Evolutionary conservation across 1,140 invertebrate genomes (phyloP).

Genomic region (Ceratosolen solmsi): DNA sequence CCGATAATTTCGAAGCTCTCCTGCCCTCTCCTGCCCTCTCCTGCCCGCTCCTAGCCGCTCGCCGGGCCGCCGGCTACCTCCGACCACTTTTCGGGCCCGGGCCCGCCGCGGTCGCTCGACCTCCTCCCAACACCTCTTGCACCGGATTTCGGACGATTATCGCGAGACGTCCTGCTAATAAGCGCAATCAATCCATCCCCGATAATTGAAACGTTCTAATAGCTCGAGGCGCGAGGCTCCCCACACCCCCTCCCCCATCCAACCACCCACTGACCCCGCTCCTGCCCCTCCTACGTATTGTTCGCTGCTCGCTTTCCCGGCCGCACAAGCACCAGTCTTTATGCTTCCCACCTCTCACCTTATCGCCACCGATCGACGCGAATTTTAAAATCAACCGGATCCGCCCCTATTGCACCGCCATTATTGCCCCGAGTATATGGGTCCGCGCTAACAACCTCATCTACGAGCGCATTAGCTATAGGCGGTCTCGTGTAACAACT

Average conservation of each 20-base stretch:
- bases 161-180: not conserved
- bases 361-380: not conserved
- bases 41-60: not conserved
- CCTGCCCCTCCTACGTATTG: no score
- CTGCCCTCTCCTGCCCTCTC: not conserved
- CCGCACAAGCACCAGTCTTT: not conserved
- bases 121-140: not conserved
- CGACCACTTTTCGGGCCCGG: not conserved
- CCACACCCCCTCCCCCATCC: no score
- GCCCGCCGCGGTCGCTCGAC: not conserved
- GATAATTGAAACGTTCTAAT: not conserved
- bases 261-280: no score
- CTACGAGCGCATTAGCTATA: not conserved
- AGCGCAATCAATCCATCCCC: not conserved
- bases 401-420: not conserved
- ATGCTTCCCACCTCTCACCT: not conserved
- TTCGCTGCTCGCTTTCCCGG: no score
- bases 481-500: no score
- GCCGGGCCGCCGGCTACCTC: not conserved
- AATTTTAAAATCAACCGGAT: not conserved
- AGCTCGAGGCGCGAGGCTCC: no score
- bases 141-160: not conserved
- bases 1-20: constrained; percentile 29
- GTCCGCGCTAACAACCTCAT: not conserved
- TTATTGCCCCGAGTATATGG: not conserved